Base-by-base conservation (phyloP, 2,113 vertebrate genomes). In the Corythornis vintsioides region DNA sequence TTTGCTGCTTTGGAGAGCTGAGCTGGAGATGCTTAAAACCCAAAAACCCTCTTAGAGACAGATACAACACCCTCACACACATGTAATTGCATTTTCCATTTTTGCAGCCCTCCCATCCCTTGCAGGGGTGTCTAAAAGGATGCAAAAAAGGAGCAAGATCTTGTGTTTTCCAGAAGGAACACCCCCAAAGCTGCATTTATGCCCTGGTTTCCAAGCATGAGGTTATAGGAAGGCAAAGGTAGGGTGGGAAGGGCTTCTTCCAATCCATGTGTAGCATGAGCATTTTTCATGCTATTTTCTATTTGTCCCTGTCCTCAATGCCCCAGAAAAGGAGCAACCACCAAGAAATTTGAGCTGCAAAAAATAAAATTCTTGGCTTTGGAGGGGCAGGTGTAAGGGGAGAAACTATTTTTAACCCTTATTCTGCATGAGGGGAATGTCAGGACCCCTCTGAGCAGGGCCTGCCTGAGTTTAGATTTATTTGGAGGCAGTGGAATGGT, bases 331-430 rank as follows among this genome's bases (percentile, higher is more conserved):
- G n/a, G 15, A 83, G 29, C 31, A 81, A 64, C 11, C 76, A 48
- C 13, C 21, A 45, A 13, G 45, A 89, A 91, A 87, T 33, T 12
- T 26, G 8, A 17, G 42, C 25, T 88, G 65, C 56, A 89, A 95
- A 93, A 92, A 96, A 63, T 84, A 92, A 79, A 59, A 45, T n/a
- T 19, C 78, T 63, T 52, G 35, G 45, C 57, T 86, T 79, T 1
- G 9, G 66, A 92, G 12, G 31, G 38, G 75, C 92, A 94, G 89
- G 60, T 94, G 91, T 63, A 94, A 67, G 29, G 55, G 21, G 7
- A 83, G 56, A 63, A 85, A 31, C 69, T 83, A 94, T 90, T 94
- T 93, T 84, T 92, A 95, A 90, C 11, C 12, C 28, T 75, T 57
- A 47, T n/a, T 79, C 65, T 72, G 29, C 25, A 89, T 66, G 67